Percentiles rank a stretch among this genome's conserved stretches.
Evolutionary conservation across 2,888 invertebrate species (phyloP).

Genomic region (Alloscopus bannaensis): DNA sequence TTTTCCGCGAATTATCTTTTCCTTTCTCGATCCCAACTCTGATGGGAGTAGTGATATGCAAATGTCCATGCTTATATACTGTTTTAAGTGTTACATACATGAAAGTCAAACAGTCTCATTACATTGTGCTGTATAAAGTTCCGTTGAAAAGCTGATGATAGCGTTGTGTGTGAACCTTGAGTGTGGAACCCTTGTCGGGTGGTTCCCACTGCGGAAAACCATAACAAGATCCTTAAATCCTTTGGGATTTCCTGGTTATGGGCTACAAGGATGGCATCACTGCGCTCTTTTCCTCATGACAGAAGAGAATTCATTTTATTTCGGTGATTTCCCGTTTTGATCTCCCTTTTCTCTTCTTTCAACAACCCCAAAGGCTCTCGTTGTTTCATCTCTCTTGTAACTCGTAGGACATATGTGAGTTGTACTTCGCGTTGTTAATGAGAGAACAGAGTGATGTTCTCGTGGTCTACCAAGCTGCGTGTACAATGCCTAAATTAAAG

Average conservation of each 20-base stretch:
- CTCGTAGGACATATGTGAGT: too few species aligned
- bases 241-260: constrained; percentile 24
- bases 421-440: too few species aligned
- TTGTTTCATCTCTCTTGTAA: background rate
- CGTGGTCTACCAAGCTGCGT: too few species aligned
- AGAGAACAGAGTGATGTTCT: too few species aligned
- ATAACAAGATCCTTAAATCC: constrained; percentile 29
- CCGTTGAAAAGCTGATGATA: background rate
- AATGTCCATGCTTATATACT: background rate
- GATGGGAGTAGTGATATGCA: background rate
- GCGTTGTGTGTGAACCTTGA: background rate
- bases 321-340: constrained; percentile 6
- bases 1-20: too few species aligned
- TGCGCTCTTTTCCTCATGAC: background rate
- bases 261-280: constrained; percentile 1
- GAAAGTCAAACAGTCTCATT: background rate
- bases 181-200: background rate
- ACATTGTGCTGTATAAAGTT: background rate
- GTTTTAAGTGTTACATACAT: background rate
- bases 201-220: constrained; percentile 5
- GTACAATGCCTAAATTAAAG: too few species aligned
- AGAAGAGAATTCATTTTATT: background rate
- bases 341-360: constrained; percentile 10
- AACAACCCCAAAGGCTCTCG: background rate
- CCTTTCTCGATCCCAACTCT: too few species aligned